phyloP scores from a whole-genome alignment of 2,113 vertebrate species.

The Cyanoliseus patagonus region DNA sequence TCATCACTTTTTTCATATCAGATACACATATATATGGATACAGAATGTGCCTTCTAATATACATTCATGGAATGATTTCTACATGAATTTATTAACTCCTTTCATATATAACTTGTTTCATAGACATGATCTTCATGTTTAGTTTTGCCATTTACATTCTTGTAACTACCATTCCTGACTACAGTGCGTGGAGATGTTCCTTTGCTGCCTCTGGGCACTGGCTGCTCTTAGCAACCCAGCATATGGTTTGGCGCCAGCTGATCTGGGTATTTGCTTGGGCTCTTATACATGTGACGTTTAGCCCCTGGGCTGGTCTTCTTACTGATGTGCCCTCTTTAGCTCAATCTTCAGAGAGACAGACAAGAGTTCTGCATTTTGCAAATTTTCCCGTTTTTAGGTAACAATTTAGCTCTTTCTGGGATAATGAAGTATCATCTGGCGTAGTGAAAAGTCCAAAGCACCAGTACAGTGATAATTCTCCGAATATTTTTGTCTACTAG shows the following conservation, averaged over 20 bases:
- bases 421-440: neutral
- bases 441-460: neutral
- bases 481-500: neutral
- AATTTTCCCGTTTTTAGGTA: neutral
- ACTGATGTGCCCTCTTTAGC: neutral
- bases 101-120: neutral
- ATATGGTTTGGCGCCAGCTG: neutral
- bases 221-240: neutral
- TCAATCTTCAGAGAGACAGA: neutral
- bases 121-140: neutral
- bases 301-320: neutral
- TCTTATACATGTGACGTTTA: neutral
- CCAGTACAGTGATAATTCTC: neutral
- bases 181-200: neutral
- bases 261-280: neutral
- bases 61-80: neutral
- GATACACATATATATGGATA: neutral
- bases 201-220: neutral
- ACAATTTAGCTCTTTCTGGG: neutral
- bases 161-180: neutral
- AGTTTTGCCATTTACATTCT: neutral
- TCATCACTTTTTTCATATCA: neutral
- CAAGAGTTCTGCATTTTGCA: neutral
- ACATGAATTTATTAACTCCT: slow-evolving; percentile 9
- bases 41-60: neutral